Conservation (phyloP, 2,888 invertebrate genomes). For the Beris chalybata region DNA sequence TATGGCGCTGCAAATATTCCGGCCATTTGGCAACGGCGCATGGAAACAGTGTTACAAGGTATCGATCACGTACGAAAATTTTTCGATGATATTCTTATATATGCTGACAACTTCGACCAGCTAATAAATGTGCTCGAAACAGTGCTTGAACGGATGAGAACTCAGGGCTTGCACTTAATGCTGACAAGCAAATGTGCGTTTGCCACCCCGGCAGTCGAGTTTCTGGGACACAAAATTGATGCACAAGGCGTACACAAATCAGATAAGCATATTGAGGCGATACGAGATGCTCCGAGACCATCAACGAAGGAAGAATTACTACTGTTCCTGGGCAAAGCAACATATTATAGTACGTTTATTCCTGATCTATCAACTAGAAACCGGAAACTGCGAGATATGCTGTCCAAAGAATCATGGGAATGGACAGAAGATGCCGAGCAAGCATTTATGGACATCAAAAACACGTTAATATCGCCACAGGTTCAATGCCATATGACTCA, state of each 20-base stretch:
- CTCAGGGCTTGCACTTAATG: slow-evolving; percentile 30
- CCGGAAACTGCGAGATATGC: no score
- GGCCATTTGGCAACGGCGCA: slow-evolving; percentile 44
- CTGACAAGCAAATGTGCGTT: slow-evolving; percentile 35
- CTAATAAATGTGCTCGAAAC: no score
- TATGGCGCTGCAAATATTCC: slow-evolving; percentile 35
- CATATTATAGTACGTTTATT: background rate
- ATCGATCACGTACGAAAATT: background rate
- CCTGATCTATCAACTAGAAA: background rate
- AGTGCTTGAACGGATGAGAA: slow-evolving; percentile 12
- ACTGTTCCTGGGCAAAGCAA: slow-evolving; percentile 6
- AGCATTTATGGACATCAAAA: background rate
- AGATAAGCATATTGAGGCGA: slow-evolving; percentile 32
- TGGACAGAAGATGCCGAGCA: background rate
- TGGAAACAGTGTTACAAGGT: background rate
- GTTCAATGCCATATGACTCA: slow-evolving; percentile 32
- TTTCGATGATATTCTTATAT: background rate
- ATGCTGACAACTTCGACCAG: no score
- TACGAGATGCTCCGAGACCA: slow-evolving; percentile 24
- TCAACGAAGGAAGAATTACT: slow-evolving; percentile 7
- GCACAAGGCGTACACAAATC: slow-evolving; percentile 34
- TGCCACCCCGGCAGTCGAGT: slow-evolving; percentile 24
- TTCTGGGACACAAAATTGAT: slow-evolving; percentile 35
- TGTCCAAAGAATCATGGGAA: no score
- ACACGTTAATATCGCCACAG: slow-evolving; percentile 14